These are phyloP conservation scores for Pocillopora verrucosa DNA, from an alignment of 64 coral and sea anemone species.

Conservation along the genomic window DNA sequence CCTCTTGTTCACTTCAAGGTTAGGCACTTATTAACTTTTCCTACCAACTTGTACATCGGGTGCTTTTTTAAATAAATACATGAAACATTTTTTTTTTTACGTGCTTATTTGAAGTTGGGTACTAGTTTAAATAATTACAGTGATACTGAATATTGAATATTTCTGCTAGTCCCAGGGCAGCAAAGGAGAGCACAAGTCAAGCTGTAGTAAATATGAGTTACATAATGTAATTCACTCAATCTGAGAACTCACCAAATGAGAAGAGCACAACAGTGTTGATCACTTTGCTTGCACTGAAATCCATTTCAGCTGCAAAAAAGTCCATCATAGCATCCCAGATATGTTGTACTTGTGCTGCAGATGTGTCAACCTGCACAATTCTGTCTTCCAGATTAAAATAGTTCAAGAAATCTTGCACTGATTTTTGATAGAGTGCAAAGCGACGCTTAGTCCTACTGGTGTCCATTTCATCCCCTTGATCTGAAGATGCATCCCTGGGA, in stretches of 20 bases:
- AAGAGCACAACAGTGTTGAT: slow-evolving; percentile 84
- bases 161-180: no score
- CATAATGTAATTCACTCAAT: background rate
- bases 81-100: no score
- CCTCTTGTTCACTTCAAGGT: no score
- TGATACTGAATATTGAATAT: no score
- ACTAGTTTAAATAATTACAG: no score
- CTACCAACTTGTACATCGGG: no score
- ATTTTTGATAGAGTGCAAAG: slow-evolving; percentile 78
- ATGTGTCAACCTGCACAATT: slow-evolving; percentile 77
- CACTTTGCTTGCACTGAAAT: slow-evolving; percentile 77
- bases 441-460: slow-evolving; percentile 80
- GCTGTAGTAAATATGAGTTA: background rate
- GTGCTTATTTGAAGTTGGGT: no score
- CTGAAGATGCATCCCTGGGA: slow-evolving; percentile 50
- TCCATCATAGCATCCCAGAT: slow-evolving; percentile 93
- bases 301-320: slow-evolving; percentile 96
- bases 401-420: slow-evolving; percentile 78
- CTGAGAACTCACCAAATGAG: slow-evolving; percentile 69
- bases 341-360: slow-evolving; percentile 65
- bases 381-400: slow-evolving; percentile 70
- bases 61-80: no score
- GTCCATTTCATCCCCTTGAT: slow-evolving; percentile 94
- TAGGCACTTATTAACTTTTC: no score
- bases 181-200: no score